These are phyloP conservation scores for Oceanodroma tethys DNA, from an alignment of 2,113 vertebrate species.

Conservation along the genomic window DNA sequence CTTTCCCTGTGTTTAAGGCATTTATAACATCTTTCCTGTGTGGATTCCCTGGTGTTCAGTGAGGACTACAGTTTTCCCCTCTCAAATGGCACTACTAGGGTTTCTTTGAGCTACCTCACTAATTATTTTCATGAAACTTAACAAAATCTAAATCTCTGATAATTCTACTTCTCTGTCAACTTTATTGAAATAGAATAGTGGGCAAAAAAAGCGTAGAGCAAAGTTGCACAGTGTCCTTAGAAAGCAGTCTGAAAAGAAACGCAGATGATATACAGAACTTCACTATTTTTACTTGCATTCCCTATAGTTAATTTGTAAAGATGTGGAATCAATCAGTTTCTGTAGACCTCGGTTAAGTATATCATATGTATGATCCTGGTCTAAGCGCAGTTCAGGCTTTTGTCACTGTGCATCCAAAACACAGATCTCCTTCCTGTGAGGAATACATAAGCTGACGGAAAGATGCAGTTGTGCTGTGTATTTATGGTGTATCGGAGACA, in stretches of 20 bases:
- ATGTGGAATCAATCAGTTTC: not conserved
- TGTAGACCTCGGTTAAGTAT: not conserved
- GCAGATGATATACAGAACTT: not conserved
- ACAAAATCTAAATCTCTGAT: not conserved
- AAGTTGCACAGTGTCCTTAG: not conserved
- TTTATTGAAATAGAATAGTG: not conserved
- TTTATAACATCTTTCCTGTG: not conserved
- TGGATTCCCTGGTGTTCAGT: not conserved
- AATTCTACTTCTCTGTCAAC: not conserved
- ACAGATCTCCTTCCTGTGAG: not conserved
- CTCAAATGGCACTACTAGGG: not conserved
- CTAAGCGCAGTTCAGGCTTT: not conserved
- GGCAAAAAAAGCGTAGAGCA: not conserved
- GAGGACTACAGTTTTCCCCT: not conserved
- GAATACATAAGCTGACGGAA: not conserved
- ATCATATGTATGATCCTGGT: not conserved
- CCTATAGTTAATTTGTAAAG: not conserved
- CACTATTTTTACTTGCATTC: not conserved
- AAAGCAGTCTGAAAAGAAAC: not conserved
- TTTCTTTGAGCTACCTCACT: not conserved
- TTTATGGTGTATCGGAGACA: not conserved
- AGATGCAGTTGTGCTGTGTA: not conserved
- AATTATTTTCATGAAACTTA: not conserved
- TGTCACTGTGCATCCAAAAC: not conserved
- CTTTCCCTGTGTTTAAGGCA: not conserved